phyloP scores from a whole-genome alignment of 2,888 invertebrate genomes.

The Drosophila tripunctata region DNA sequence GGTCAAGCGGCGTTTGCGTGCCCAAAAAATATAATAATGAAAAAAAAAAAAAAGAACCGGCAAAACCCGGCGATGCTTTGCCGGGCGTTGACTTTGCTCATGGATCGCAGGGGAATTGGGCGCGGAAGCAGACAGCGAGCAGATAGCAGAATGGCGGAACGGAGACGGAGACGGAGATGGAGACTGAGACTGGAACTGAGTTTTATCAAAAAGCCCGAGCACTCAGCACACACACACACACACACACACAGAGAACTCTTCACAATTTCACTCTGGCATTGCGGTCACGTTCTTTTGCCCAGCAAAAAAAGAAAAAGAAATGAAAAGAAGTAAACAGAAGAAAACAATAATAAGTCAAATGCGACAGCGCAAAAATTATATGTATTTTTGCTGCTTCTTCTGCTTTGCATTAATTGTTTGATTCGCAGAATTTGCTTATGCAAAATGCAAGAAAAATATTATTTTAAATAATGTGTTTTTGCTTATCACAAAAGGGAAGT shows the following conservation, averaged over 20 bases:
- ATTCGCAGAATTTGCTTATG: slow-evolving; percentile 70
- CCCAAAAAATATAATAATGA: too few relatives aligned
- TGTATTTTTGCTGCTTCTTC: slow-evolving; percentile 54
- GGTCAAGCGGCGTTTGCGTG: slow-evolving; percentile 69
- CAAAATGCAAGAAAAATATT: slow-evolving; percentile 41
- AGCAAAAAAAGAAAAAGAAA: slow-evolving; percentile 16
- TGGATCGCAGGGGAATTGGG: slow-evolving; percentile 20
- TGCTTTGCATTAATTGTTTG: slow-evolving; percentile 70
- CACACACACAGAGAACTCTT: slow-evolving; percentile 27
- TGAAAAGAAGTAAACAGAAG: background rate
- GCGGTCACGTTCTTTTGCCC: slow-evolving; percentile 76
- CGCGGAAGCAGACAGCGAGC: slow-evolving; percentile 24
- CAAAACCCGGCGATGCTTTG: slow-evolving; percentile 41
- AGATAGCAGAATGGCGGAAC: background rate
- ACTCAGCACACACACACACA: too few relatives aligned
- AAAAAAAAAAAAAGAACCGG: slow-evolving; percentile 66
- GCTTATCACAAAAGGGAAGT: slow-evolving; percentile 58
- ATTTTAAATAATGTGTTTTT: slow-evolving; percentile 17
- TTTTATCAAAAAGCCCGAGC: slow-evolving; percentile 43
- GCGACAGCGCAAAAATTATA: slow-evolving; percentile 31
- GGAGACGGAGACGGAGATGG: slow-evolving; percentile 2
- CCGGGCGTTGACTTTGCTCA: slow-evolving; percentile 65
- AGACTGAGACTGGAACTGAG: slow-evolving; percentile 17
- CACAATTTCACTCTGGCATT: slow-evolving; percentile 63
- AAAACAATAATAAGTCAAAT: slow-evolving; percentile 27